phyloP scores from a whole-genome alignment of 2,888 invertebrate genomes.

The Blastobasis adustella region DNA sequence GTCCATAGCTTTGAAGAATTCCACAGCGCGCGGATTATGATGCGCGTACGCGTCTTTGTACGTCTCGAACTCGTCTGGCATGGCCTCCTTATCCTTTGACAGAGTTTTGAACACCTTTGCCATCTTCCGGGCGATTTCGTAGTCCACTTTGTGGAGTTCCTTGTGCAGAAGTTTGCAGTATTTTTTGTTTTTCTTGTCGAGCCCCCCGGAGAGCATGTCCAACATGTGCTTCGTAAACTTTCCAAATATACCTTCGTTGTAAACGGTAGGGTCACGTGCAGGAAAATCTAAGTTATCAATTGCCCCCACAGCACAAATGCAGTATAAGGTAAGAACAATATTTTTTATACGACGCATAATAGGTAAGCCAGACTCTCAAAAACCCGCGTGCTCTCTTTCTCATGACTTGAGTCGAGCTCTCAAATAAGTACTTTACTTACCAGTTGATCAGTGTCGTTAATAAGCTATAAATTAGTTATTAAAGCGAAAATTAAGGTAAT shows the following conservation, averaged over 20 bases:
- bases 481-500: no score
- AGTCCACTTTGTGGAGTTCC: conserved; percentile 23
- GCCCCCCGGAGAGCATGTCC: conserved; percentile 28
- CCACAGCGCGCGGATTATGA: conserved; percentile 15
- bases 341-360: not conserved
- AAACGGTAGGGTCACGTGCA: no score
- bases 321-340: not conserved
- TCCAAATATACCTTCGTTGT: conserved; percentile 31
- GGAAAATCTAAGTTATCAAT: not conserved
- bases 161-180: conserved; percentile 29
- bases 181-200: conserved; percentile 24
- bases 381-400: no score
- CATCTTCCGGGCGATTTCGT: conserved; percentile 24
- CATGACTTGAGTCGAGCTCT: no score
- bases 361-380: no score
- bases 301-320: not conserved
- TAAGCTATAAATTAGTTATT: no score
- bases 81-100: conserved; percentile 24
- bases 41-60: conserved; percentile 24
- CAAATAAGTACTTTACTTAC: no score
- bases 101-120: conserved; percentile 26
- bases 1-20: conserved; percentile 40
- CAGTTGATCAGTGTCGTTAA: no score
- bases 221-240: conserved; percentile 35
- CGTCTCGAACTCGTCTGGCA: conserved; percentile 23